A percentile compares a stretch with the other conserved stretches of the same genome.
Evolutionary conservation across 2,888 invertebrate species (phyloP).

Genomic region (Ischnus inquisitorius): DNA sequence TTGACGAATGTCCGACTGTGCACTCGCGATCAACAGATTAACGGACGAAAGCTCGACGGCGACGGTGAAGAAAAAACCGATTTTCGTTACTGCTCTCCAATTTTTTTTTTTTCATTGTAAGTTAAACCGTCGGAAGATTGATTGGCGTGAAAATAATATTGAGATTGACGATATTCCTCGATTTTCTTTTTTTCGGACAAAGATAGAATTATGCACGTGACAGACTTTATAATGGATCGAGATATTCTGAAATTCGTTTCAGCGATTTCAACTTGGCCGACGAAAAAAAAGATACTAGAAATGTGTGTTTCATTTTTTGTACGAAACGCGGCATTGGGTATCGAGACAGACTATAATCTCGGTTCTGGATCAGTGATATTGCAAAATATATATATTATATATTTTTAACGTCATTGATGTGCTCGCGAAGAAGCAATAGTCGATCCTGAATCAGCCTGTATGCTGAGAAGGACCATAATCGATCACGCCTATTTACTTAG

Average conservation of each 20-base stretch:
- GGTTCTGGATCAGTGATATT: not conserved
- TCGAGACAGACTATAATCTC: not conserved
- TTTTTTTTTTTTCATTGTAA: not conserved
- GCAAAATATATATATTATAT: not conserved
- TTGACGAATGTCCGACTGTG: slow-evolving; percentile 29
- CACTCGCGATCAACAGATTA: slow-evolving; percentile 22
- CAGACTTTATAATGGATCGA: not conserved
- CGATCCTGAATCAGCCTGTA: slow-evolving; percentile 67
- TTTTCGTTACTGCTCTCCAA: slow-evolving; percentile 7
- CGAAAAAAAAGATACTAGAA: not conserved
- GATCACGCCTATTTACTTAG: slow-evolving; percentile 69
- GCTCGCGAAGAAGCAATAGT: slow-evolving; percentile 58
- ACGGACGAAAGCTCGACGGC: not conserved
- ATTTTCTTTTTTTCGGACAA: not conserved
- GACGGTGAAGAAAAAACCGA: not conserved
- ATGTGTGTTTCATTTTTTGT: not conserved
- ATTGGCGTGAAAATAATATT: slow-evolving; percentile 22
- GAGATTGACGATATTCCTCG: slow-evolving; percentile 12
- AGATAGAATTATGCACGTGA: not conserved
- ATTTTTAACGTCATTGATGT: not conserved
- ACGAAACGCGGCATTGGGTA: not conserved
- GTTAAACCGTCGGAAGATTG: not conserved
- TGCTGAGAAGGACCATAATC: slow-evolving; percentile 72
- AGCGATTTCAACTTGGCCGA: not conserved
- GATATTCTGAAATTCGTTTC: not conserved